Evolutionary conservation across 2,797 vertebrate genomes (phyloP).

Genomic region (Menidia menidia): DNA sequence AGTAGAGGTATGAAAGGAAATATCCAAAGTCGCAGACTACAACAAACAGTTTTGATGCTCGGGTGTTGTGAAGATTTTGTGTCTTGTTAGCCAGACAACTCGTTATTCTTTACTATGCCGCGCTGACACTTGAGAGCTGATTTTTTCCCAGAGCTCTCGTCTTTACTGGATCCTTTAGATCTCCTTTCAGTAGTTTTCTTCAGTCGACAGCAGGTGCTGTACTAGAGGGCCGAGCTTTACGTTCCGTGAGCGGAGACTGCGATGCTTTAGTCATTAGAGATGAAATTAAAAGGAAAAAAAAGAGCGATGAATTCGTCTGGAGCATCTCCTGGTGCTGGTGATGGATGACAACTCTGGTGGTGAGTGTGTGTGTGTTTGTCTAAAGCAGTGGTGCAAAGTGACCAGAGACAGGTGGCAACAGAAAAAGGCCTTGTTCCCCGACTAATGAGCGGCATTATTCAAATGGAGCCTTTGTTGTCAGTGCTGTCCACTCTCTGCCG

Average conservation of each 20-base stretch:
- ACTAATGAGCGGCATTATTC: conserved; percentile 86
- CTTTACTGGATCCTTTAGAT: conserved; percentile 49
- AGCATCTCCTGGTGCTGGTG: conserved; percentile 46
- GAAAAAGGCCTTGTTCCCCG: conserved; percentile 75
- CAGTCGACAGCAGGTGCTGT: conserved; percentile 39
- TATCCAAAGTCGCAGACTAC: too few species aligned
- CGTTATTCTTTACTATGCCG: conserved; percentile 38
- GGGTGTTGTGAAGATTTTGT: conserved; percentile 34
- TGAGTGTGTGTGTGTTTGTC: conserved; percentile 76
- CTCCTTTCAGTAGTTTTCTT: conserved; percentile 49
- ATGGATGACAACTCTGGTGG: conserved; percentile 81
- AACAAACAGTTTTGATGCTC: conserved; percentile 1
- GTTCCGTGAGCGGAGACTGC: conserved; percentile 34
- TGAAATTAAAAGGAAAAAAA: conserved; percentile 59
- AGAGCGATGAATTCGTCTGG: conserved; percentile 66
- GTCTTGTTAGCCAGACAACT: conserved; percentile 34
- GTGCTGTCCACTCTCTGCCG: conserved; percentile 57
- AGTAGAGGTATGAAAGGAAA: too few species aligned
- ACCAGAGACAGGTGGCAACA: conserved; percentile 78
- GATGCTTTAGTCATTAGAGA: conserved; percentile 62
- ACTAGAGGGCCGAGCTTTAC: conserved; percentile 51
- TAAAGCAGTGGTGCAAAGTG: conserved; percentile 79
- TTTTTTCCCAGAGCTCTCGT: conserved; percentile 50
- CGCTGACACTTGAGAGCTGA: conserved; percentile 27
- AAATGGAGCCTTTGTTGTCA: conserved; percentile 81